Evolutionary conservation across 2,797 vertebrate genomes (phyloP).

Genomic region (Loris lydekkerianus): DNA sequence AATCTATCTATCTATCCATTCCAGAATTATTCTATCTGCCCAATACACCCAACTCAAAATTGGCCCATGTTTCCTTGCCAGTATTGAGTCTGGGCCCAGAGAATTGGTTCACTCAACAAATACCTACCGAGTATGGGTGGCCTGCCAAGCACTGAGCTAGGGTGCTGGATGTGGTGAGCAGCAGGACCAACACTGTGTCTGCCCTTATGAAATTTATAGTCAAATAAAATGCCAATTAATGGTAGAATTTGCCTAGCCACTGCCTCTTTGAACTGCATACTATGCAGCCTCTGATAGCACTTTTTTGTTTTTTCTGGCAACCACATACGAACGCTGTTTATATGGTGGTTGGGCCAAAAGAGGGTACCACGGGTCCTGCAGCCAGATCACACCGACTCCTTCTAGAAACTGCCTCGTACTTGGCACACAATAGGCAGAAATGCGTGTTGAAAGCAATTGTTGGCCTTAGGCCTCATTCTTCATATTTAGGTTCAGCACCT

Average conservation of each 20-base stretch:
- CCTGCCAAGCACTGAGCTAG: not conserved
- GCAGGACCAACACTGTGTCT: not conserved
- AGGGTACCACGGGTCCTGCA: not conserved
- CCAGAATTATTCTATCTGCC: constrained; percentile 19
- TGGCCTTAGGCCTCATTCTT: not conserved
- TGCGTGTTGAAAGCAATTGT: not conserved
- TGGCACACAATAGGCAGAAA: not conserved
- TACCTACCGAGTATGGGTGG: not conserved
- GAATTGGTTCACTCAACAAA: constrained; percentile 38
- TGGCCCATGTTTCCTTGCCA: constrained; percentile 6
- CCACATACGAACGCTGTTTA: not conserved
- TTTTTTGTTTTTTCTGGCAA: not conserved
- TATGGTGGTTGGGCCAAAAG: constrained; percentile 9
- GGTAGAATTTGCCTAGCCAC: constrained; percentile 45
- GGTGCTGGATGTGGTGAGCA: not conserved
- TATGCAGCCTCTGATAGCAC: not conserved
- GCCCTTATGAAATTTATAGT: constrained; percentile 58
- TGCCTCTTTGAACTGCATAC: constrained; percentile 41
- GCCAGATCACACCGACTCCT: not conserved
- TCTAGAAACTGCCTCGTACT: constrained; percentile 25
- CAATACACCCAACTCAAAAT: constrained; percentile 16
- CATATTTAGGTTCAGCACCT: not conserved
- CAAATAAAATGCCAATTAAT: constrained; percentile 69
- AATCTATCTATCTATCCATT: not conserved
- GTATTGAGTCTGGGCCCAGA: constrained; percentile 10